These are phyloP conservation scores for Margaritifera margaritifera DNA, from an alignment of 2,888 invertebrate species.

Conservation along the genomic window DNA sequence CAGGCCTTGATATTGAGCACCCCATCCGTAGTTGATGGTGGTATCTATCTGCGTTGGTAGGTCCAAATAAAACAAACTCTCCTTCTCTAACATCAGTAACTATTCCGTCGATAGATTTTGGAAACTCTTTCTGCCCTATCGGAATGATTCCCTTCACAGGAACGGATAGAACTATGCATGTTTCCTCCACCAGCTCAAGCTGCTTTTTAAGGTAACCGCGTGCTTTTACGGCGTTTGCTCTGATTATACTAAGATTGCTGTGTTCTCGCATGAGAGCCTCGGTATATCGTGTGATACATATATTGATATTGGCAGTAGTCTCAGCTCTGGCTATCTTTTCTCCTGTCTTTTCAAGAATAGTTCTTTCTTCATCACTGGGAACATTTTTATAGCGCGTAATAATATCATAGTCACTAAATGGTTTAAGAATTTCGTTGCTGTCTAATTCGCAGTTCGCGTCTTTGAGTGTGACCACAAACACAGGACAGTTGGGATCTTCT, in stretches of 20 bases:
- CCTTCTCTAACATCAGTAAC: conserved; percentile 7
- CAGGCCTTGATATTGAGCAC: neutral
- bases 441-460: no score
- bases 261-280: neutral
- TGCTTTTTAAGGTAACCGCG: neutral
- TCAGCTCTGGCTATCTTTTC: neutral
- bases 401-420: no score
- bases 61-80: neutral
- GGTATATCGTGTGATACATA: neutral
- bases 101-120: neutral
- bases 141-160: conserved; percentile 8
- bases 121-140: conserved; percentile 3
- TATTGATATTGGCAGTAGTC: neutral
- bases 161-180: conserved; percentile 2
- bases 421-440: no score
- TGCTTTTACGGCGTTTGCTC: neutral
- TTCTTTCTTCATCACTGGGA: no score
- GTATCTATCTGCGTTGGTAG: neutral
- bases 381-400: no score
- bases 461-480: no score
- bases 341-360: no score
- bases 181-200: neutral
- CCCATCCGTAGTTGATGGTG: neutral
- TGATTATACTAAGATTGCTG: neutral
- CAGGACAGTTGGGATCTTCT: no score